Conservation (phyloP, 2,888 invertebrate genomes). For the Caenorhabditis sp. region DNA sequence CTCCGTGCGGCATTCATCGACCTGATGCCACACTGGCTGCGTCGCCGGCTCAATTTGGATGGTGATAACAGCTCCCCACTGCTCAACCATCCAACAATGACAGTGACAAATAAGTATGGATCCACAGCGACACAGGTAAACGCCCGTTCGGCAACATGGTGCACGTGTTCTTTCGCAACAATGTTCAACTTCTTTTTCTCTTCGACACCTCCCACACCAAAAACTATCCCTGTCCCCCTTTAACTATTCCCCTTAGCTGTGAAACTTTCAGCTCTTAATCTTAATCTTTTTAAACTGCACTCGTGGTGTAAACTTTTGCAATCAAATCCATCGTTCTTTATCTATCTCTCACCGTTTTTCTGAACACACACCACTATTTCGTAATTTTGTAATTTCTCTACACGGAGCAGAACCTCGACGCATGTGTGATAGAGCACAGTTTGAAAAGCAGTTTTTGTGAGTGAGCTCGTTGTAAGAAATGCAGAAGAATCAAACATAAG, state of each 20-base stretch:
- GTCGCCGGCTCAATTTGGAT: conserved; percentile 52
- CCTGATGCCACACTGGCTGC: conserved; percentile 77
- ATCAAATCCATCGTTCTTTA: conserved; percentile 20
- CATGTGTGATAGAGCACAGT: conserved; percentile 39
- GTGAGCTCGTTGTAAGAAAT: conserved; percentile 43
- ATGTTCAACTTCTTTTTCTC: neutral
- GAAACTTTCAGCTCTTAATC: too few species aligned
- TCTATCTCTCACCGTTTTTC: conserved; percentile 8
- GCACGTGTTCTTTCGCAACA: conserved; percentile 36
- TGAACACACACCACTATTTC: neutral
- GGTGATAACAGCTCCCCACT: conserved; percentile 56
- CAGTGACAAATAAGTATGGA: conserved; percentile 65
- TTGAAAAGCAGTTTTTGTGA: conserved; percentile 29
- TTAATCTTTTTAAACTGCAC: conserved; percentile 23
- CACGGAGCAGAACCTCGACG: neutral
- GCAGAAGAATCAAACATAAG: conserved; percentile 8
- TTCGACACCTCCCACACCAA: conserved; percentile 4
- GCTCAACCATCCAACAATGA: conserved; percentile 57
- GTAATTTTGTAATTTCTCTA: neutral
- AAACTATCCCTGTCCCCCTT: conserved; percentile 9
- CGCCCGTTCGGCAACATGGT: conserved; percentile 48
- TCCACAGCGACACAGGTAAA: conserved; percentile 65
- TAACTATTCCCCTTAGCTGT: conserved; percentile 24
- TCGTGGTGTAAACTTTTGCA: conserved; percentile 40
- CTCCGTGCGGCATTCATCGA: conserved; percentile 81